These are phyloP conservation scores for Calyptomena viridis DNA, from an alignment of 2,113 vertebrate genomes.

Conservation along the genomic window DNA sequence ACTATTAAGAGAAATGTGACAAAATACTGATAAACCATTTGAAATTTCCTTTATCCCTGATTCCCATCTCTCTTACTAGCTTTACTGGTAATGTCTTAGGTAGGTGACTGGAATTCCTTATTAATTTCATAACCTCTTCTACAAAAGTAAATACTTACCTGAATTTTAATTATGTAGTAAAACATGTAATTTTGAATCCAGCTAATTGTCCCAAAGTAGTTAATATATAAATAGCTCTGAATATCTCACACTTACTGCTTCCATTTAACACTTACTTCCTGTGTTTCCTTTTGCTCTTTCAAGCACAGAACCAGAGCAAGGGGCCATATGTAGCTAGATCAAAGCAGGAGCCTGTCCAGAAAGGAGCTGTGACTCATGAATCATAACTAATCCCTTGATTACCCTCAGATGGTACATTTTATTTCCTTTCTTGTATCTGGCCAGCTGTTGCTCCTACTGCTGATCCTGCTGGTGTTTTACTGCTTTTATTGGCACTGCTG, in stretches of 20 bases:
- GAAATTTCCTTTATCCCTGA: background rate
- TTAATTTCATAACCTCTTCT: background rate
- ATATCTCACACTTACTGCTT: background rate
- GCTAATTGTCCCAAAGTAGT: background rate
- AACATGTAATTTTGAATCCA: background rate
- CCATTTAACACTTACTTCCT: background rate
- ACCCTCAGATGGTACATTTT: slow-evolving; percentile 52
- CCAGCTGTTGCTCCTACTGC: slow-evolving; percentile 52
- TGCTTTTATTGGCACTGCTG: slow-evolving; percentile 7
- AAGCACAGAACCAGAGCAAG: slow-evolving; percentile 1
- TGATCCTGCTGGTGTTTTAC: slow-evolving; percentile 38
- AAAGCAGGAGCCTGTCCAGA: slow-evolving; percentile 38
- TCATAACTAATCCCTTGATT: slow-evolving; percentile 52
- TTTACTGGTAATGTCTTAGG: background rate
- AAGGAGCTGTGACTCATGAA: slow-evolving; percentile 34
- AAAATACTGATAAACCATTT: background rate
- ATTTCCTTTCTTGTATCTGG: slow-evolving; percentile 47
- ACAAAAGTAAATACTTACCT: background rate
- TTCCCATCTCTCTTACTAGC: background rate
- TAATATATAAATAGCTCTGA: background rate
- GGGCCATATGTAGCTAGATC: slow-evolving; percentile 37
- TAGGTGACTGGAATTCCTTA: background rate
- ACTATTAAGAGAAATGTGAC: background rate
- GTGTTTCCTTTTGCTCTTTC: background rate
- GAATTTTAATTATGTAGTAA: slow-evolving; percentile 21